phyloP scores from a whole-genome alignment of 2,888 invertebrate species.

The Eurytoma californica region DNA sequence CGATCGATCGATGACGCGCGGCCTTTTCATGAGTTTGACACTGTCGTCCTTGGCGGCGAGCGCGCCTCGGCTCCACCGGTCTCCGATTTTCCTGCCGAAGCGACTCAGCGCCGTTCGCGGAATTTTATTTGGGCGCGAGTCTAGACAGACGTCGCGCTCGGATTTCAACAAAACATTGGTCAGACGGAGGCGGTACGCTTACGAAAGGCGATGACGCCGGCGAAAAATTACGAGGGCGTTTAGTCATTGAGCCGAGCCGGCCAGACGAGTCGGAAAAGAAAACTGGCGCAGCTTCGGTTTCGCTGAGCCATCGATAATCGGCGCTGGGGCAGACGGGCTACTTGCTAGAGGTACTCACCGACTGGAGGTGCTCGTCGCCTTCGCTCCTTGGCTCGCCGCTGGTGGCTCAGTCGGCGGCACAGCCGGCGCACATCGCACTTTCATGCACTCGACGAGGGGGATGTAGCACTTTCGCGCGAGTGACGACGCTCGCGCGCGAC shows the following conservation, averaged over 20 bases:
- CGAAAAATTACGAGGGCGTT: neutral
- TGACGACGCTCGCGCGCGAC: too few species aligned
- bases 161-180: conserved; percentile 11
- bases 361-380: too few species aligned
- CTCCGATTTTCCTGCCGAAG: neutral
- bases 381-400: too few species aligned
- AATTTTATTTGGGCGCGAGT: neutral
- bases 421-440: too few species aligned
- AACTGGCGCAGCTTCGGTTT: too few species aligned
- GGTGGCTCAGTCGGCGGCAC: too few species aligned
- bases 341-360: too few species aligned
- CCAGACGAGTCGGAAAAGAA: neutral
- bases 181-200: neutral
- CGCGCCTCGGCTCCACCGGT: conserved; percentile 6
- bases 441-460: too few species aligned
- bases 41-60: conserved; percentile 43
- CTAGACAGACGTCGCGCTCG: neutral
- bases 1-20: conserved; percentile 46
- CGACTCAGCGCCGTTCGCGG: neutral
- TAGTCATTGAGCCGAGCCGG: conserved; percentile 5
- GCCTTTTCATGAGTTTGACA: conserved; percentile 49
- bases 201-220: conserved; percentile 19
- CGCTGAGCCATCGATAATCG: too few species aligned
- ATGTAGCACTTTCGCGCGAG: too few species aligned
- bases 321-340: too few species aligned